Evolutionary conservation across 1,140 invertebrate species (phyloP).

Genomic region (Cydia strobilella): DNA sequence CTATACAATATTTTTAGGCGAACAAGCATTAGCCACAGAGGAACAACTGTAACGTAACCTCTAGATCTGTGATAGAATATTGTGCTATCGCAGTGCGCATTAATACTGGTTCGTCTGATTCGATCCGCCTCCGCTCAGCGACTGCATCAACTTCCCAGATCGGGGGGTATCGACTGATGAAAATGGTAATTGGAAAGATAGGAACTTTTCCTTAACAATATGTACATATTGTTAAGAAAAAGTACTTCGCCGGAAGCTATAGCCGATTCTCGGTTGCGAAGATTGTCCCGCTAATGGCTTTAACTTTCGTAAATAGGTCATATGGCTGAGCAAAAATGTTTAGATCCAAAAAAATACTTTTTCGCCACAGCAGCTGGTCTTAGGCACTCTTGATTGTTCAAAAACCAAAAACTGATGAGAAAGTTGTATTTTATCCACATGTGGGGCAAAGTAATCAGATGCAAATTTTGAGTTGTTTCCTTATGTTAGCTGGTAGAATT

Average conservation of each 20-base stretch:
- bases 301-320: background rate
- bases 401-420: too few relatives aligned
- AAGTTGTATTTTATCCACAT: too few relatives aligned
- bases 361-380: too few relatives aligned
- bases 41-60: background rate
- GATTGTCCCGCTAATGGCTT: background rate
- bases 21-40: background rate
- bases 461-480: too few relatives aligned
- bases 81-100: background rate
- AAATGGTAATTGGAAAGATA: slow-evolving; percentile 31
- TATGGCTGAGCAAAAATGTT: background rate
- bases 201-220: slow-evolving; percentile 28
- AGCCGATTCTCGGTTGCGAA: background rate
- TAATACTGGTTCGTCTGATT: background rate
- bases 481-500: too few relatives aligned
- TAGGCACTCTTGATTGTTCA: too few relatives aligned
- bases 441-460: too few relatives aligned
- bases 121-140: background rate
- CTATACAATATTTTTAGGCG: background rate
- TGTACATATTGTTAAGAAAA: too few relatives aligned
- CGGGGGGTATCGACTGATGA: slow-evolving; percentile 30
- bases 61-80: background rate
- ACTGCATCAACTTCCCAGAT: background rate
- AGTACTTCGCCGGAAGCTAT: slow-evolving; percentile 2
- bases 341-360: background rate